A percentile compares a stretch with the other conserved stretches of the same genome.
phyloP scores from a whole-genome alignment of 37 sponge, comb jelly and placozoan genomes.

The Axinella damicornis region DNA sequence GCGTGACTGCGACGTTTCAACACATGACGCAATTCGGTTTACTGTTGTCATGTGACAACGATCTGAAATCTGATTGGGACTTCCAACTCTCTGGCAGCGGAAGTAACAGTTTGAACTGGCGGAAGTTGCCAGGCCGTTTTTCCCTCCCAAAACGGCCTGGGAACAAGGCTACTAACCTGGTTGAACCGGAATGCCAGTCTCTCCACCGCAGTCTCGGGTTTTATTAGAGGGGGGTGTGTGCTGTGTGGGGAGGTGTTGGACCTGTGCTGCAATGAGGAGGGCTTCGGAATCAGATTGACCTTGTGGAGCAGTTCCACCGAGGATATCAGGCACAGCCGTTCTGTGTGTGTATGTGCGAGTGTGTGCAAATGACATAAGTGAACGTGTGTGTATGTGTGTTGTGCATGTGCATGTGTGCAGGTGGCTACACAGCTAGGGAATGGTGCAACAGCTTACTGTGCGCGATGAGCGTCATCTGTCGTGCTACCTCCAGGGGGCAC shows the following conservation, averaged over 20 bases:
- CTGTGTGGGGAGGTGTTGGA: slow-evolving; percentile 5
- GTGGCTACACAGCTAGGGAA: not conserved
- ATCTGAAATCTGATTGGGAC: no score
- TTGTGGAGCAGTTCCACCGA: slow-evolving; percentile 69
- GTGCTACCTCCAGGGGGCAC: slow-evolving; percentile 90
- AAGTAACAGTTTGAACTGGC: no score
- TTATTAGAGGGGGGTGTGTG: not conserved
- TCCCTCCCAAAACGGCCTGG: no score
- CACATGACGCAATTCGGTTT: no score
- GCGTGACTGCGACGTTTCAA: no score
- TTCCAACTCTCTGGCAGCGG: no score
- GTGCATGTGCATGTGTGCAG: not conserved
- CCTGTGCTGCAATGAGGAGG: slow-evolving; percentile 1
- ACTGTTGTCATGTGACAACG: no score
- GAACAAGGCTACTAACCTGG: slow-evolving; percentile 49
- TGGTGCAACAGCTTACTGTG: slow-evolving; percentile 69
- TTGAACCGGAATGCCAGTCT: slow-evolving; percentile 81
- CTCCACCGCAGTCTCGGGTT: slow-evolving; percentile 66
- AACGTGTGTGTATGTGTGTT: no score
- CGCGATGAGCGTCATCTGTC: slow-evolving; percentile 96
- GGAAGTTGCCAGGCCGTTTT: no score
- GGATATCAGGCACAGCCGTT: slow-evolving; percentile 52
- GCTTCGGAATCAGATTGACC: slow-evolving; percentile 56
- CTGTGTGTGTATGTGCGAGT: slow-evolving; percentile 17
- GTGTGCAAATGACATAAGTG: no score